Evolutionary conservation across 2,888 invertebrate species (phyloP).

Genomic region (Pseudolycoriella hygida): DNA sequence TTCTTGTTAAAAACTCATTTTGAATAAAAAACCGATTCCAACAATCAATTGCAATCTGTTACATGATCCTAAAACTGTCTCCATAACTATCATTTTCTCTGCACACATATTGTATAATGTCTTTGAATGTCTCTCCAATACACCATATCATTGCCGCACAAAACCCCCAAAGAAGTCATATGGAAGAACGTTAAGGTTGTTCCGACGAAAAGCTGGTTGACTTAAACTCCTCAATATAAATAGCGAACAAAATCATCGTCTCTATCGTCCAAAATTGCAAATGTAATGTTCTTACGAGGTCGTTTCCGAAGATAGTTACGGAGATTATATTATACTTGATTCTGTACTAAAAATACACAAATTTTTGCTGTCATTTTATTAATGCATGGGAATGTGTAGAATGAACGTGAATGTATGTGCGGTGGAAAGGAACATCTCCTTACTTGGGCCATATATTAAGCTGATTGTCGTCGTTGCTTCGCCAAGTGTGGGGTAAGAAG

Average conservation of each 20-base stretch:
- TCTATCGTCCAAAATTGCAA: constrained; percentile 8
- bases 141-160: no score
- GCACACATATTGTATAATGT: no score
- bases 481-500: no score
- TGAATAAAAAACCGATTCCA: constrained; percentile 3
- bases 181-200: no score
- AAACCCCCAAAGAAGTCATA: no score
- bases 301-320: constrained; percentile 6
- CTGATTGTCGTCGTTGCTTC: no score
- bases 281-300: constrained; percentile 8
- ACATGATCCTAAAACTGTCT: constrained; percentile 1
- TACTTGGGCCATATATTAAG: no score
- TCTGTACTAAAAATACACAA: not conserved
- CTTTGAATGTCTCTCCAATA: no score
- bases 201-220: not conserved
- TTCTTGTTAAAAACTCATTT: constrained; percentile 2
- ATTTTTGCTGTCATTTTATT: no score
- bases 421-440: no score
- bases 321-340: not conserved
- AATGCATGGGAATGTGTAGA: no score
- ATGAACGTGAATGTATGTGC: no score
- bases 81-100: not conserved
- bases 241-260: constrained; percentile 2
- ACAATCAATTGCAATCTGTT: constrained; percentile 4
- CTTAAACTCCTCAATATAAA: not conserved